Evolutionary conservation across 2,797 vertebrate genomes (phyloP), one percentile per base, ranked within the genome.

Genomic region (Apogon talboti): DNA sequence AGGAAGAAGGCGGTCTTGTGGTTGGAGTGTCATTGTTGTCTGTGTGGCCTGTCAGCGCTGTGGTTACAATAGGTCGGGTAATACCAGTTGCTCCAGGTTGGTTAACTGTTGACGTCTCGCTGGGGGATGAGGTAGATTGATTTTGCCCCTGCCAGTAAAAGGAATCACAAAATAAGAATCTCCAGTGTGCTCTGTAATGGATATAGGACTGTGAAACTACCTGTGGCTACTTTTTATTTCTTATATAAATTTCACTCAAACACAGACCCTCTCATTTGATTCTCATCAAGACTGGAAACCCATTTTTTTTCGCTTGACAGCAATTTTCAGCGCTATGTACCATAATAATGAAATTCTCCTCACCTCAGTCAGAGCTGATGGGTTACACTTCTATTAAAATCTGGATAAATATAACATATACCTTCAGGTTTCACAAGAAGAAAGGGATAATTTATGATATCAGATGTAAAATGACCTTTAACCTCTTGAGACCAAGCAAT

Each of bases 31-130:
- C 21, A 28, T 4, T 11, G 3, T 2, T n/a, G 15, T 7, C 16
- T 1, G 0, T 12, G 13, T 1, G 4, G 56, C 1, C 0, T 1
- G n/a, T 1, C 1, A 0, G 0, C 3, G 11, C 0, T 4, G 49
- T 18, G 45, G 18, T 11, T 1, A 1, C 0, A 6, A 47, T 0
- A 12, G 19, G 0, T 4, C 8, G 14, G 19, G 0, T 45, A 35
- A 24, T 3, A 13, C 0, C 0, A 11, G 11, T 1, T 8, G 28
- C 0, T 3, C 1, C 1, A 0, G n/a, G 3, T 16, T 0, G 10
- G 37, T 2, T 41, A 6, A 0, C 2, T 19, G 59, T 18, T 44
- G 46, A 35, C 33, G 11, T 9, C 12, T 0, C 14, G 33, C 2
- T 11, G 3, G 49, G 1, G 2, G 11, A 21, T 16, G 7, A 14